Percentiles rank a stretch among this genome's conserved stretches.
phyloP scores from a whole-genome alignment of 2,113 vertebrate genomes.

The Ardeotis arabs region DNA sequence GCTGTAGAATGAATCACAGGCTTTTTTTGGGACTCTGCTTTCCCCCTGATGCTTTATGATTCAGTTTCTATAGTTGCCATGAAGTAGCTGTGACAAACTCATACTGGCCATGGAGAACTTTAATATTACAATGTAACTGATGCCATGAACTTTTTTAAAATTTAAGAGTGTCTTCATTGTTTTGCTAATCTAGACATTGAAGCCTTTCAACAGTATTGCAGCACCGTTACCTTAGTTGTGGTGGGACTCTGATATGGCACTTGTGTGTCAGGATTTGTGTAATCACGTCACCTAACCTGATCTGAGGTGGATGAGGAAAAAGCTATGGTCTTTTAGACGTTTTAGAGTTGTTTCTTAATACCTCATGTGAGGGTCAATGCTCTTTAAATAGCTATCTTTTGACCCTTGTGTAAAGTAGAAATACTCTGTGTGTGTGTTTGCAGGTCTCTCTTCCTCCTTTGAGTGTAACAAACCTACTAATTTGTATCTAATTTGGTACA shows the following conservation, averaged over 20 bases:
- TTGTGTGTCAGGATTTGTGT: background rate
- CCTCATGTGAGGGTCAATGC: background rate
- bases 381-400: background rate
- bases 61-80: background rate
- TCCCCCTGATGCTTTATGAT: conserved; percentile 31
- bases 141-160: background rate
- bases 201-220: background rate
- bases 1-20: conserved; percentile 62
- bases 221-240: background rate
- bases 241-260: background rate
- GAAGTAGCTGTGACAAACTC: background rate
- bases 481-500: background rate
- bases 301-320: background rate
- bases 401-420: background rate
- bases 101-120: background rate
- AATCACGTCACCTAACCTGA: background rate
- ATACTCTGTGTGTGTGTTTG: background rate
- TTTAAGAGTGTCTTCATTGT: background rate
- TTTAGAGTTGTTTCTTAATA: background rate
- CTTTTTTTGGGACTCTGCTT: conserved; percentile 58
- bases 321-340: background rate
- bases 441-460: background rate
- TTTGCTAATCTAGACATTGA: background rate
- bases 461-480: background rate
- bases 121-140: background rate